These are phyloP conservation scores for Drosophila subsilvestris DNA, from an alignment of 2,888 invertebrate genomes.

Conservation along the genomic window DNA sequence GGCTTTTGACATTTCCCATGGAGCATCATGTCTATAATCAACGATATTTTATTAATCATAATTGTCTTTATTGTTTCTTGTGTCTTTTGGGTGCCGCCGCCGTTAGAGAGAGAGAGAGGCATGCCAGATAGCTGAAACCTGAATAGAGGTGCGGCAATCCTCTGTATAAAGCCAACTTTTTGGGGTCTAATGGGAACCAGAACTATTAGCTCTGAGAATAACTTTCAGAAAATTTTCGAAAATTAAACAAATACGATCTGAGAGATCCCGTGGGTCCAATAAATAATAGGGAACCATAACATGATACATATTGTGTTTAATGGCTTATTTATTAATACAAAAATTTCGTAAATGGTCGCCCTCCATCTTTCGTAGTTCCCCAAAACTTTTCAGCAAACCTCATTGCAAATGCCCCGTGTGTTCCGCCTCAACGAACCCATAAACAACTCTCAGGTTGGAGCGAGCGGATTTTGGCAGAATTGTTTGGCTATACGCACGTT, in stretches of 20 bases:
- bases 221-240: too few relatives aligned
- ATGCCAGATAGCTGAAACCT: slow-evolving; percentile 30
- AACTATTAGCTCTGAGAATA: neutral
- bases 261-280: too few relatives aligned
- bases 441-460: slow-evolving; percentile 38
- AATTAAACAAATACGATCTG: too few relatives aligned
- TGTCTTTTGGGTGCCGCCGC: slow-evolving; percentile 22
- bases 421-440: slow-evolving; percentile 55
- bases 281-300: neutral
- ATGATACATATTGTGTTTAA: neutral
- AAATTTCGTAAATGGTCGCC: slow-evolving; percentile 16
- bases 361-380: slow-evolving; percentile 30
- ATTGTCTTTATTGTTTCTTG: slow-evolving; percentile 33
- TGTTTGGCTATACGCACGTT: slow-evolving; percentile 36
- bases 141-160: slow-evolving; percentile 26
- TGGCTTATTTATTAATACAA: slow-evolving; percentile 4
- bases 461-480: slow-evolving; percentile 41
- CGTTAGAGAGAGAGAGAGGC: neutral
- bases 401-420: slow-evolving; percentile 44
- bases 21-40: slow-evolving; percentile 32
- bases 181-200: slow-evolving; percentile 6
- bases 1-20: slow-evolving; percentile 30
- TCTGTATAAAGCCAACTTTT: slow-evolving; percentile 1
- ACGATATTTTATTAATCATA: slow-evolving; percentile 41
- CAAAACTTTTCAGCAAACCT: slow-evolving; percentile 38